Conservation (phyloP, 64 coral and sea anemone genomes). For the Pocillopora verrucosa region DNA sequence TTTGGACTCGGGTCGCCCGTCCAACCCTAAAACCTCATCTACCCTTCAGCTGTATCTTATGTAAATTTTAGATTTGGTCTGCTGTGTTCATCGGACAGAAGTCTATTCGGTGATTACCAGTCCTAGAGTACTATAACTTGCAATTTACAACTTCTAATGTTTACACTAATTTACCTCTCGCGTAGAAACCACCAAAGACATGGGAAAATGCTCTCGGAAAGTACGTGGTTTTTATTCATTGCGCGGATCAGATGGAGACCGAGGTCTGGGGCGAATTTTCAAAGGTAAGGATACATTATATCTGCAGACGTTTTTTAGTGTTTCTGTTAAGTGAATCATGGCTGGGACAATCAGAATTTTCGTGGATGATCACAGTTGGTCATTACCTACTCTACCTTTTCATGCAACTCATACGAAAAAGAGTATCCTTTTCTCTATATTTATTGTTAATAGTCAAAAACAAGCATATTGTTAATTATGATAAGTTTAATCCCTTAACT, state of each 20-base stretch:
- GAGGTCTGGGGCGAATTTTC: conserved; percentile 93
- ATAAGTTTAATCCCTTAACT: not conserved
- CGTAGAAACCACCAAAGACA: conserved; percentile 96
- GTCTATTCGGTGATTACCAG: no score
- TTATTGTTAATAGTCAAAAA: not conserved
- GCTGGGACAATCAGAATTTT: no score
- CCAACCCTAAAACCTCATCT: no score
- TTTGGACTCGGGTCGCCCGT: no score
- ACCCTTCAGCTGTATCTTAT: no score
- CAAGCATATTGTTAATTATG: not conserved
- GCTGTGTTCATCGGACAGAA: no score
- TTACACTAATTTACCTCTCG: not conserved
- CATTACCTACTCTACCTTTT: no score
- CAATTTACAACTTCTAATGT: not conserved
- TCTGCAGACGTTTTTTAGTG: not conserved
- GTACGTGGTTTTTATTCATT: conserved; percentile 97
- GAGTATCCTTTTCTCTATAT: no score
- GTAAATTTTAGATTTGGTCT: no score
- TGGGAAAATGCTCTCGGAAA: conserved; percentile 98
- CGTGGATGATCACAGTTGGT: no score
- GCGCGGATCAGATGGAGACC: conserved; percentile 98
- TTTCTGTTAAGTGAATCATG: not conserved
- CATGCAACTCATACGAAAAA: no score
- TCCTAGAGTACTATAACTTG: no score
- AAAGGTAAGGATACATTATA: conserved; percentile 65